Evolutionary conservation across 2,797 vertebrate species (phyloP).

Genomic region (Garrulus glandarius): DNA sequence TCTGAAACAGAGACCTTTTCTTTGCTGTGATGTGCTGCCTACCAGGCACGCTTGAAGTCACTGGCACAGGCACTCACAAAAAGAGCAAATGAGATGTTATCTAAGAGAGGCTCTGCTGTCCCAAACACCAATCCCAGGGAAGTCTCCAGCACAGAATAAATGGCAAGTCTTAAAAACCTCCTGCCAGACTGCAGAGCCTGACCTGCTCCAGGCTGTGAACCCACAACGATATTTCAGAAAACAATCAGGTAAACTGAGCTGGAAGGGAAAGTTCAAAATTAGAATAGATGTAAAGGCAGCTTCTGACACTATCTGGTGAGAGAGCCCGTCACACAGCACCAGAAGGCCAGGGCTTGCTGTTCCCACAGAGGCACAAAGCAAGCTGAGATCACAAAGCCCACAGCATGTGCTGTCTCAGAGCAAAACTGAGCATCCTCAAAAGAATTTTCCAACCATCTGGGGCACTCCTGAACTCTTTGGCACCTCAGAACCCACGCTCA

Average conservation of each 20-base stretch:
- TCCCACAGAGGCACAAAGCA: background rate
- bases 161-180: background rate
- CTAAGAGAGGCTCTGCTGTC: constrained; percentile 2
- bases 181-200: background rate
- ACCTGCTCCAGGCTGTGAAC: background rate
- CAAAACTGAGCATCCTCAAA: background rate
- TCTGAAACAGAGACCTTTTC: constrained; percentile 33
- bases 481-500: background rate
- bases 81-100: constrained; percentile 5
- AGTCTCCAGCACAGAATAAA: background rate
- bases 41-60: background rate
- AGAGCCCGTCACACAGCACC: background rate
- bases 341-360: background rate
- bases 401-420: fast-evolving
- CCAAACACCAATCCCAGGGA: background rate
- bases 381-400: background rate
- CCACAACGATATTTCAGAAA: background rate
- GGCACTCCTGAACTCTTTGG: background rate
- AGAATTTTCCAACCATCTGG: background rate
- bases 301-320: background rate
- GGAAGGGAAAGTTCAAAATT: background rate
- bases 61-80: background rate
- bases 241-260: background rate
- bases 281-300: background rate
- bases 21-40: background rate